A percentile compares a stretch with the other conserved stretches of the same genome.
Conservation (phyloP, 2,888 invertebrate species). For the Yponomeuta sedellus region DNA sequence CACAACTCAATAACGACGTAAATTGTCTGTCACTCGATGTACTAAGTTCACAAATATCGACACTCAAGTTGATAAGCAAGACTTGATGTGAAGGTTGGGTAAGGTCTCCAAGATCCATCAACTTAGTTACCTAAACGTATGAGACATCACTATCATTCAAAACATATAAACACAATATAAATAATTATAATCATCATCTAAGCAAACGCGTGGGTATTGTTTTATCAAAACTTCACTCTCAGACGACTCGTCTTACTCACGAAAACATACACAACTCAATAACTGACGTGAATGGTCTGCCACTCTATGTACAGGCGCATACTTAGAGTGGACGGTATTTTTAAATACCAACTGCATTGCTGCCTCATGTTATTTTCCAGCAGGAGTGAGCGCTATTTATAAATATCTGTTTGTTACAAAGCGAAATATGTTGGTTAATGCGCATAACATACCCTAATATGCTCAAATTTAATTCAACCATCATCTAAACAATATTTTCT, state of each 20-base stretch:
- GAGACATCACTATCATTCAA: slow-evolving; percentile 12
- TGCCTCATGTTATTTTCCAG: background rate
- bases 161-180: background rate
- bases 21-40: background rate
- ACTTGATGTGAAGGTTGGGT: too few relatives aligned
- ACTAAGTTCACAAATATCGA: too few relatives aligned
- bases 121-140: slow-evolving; percentile 16
- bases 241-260: background rate
- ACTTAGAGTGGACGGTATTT: background rate
- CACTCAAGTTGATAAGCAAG: too few relatives aligned
- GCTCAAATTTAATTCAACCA: too few relatives aligned
- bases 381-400: background rate
- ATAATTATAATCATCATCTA: background rate
- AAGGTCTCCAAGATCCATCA: too few relatives aligned
- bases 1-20: background rate
- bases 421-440: too few relatives aligned
- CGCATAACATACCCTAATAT: too few relatives aligned
- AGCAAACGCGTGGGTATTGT: background rate
- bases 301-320: background rate
- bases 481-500: too few relatives aligned
- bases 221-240: background rate
- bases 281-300: background rate
- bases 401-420: background rate
- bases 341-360: background rate
- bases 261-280: background rate